Base-by-base conservation (phyloP, 1,140 invertebrate genomes). In the Drosophila virilis region DNA sequence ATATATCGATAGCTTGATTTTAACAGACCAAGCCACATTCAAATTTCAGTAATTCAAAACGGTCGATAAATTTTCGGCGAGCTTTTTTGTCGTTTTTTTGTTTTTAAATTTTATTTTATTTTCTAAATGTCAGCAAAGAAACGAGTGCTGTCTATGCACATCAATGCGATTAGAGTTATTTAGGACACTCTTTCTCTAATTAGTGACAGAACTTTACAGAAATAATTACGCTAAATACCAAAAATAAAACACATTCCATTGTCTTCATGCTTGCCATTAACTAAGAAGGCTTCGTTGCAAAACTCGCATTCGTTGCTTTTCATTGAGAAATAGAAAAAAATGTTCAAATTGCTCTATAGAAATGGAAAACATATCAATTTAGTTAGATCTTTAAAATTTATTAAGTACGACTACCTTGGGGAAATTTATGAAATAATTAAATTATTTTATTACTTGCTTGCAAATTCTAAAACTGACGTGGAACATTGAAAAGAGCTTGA, bases 171-270 rank as follows among this genome's bases (percentile, higher is more conserved):
- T 79, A 40, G 42, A 86, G 75, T 52, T 86, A 86, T 86, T 86
- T 86, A 78, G 82, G 66, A 72, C 82, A 88, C 75, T 51, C 69
- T 88, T 78, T 82, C 68, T 73, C 70, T 59, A 78, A 88, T 82
- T 85, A 86, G 64, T 69, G 62, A 71, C 50, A 80, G 62, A 75
- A 66, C 78, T 75, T 60, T 51, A 50, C 40, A 59, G 43, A 86
- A 66, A 85, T 78, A 78, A 66, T 78, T 86, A 72, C 35, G 59
- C 83, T 76, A 86, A 86, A 86, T 86, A 88, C 82, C 82, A 68
- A 61, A 70, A 74, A 65, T 68, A 79, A 80, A 57, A 40, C 64
- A 17, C 51, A 77, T 85, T 74, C 69, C 64, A 68, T 58, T 65
- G 59, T 76, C 55, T 28, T 22, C 8, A 64, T 37, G 51, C 33